A percentile compares a stretch with the other conserved stretches of the same genome.
These are phyloP conservation scores for Pygoscelis adeliae DNA, from an alignment of 2,113 vertebrate species.

Conservation along the genomic window DNA sequence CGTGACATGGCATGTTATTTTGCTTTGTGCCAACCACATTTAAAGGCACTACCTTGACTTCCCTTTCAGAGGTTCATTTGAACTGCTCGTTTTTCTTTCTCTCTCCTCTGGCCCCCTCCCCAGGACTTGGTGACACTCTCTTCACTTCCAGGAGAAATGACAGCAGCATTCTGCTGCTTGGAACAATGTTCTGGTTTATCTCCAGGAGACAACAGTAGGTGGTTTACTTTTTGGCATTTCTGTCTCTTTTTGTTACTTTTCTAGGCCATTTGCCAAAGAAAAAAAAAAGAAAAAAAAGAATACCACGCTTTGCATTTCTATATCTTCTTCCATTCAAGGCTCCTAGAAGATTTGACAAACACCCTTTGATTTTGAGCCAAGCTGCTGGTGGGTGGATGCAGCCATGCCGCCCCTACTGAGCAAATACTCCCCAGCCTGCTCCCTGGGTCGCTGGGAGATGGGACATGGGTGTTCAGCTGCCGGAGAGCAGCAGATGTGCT, in stretches of 20 bases:
- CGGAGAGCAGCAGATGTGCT: background rate
- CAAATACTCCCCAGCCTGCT: background rate
- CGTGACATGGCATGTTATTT: background rate
- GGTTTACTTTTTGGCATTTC: constrained; percentile 40
- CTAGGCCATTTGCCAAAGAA: constrained; percentile 24
- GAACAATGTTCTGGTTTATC: constrained; percentile 47
- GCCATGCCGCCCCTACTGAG: rapidly evolving
- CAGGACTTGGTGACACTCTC: background rate
- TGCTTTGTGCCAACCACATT: background rate
- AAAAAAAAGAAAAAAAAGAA: background rate
- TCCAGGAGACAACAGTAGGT: constrained; percentile 50
- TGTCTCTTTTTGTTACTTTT: constrained; percentile 48
- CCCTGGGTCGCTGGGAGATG: background rate
- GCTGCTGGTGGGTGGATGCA: background rate
- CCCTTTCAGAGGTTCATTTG: background rate
- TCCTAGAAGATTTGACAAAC: background rate
- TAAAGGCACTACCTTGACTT: constrained; percentile 24
- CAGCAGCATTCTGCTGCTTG: constrained; percentile 37
- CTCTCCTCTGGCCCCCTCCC: background rate
- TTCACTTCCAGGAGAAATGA: constrained; percentile 44
- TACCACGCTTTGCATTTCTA: background rate
- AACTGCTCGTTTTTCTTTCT: background rate
- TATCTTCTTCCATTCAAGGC: background rate
- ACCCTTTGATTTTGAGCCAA: background rate
- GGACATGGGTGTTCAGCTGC: background rate